phyloP scores from a whole-genome alignment of 2,888 invertebrate species.

The Drepana falcataria region DNA sequence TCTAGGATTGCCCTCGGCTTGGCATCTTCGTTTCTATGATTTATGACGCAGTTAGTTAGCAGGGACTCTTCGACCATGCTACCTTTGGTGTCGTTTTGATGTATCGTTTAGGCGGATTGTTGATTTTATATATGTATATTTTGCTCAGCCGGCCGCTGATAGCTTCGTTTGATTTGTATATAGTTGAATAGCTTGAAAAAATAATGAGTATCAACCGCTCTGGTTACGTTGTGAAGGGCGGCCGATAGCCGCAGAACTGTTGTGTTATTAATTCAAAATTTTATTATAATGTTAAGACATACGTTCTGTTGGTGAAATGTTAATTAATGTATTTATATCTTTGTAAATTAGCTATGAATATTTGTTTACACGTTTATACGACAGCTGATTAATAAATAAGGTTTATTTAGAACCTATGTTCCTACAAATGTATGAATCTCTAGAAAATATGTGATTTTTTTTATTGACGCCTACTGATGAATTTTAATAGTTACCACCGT shows the following conservation, averaged over 20 bases:
- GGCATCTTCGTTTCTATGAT: too few species aligned
- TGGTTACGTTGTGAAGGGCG: slow-evolving; percentile 66
- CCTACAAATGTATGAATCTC: slow-evolving; percentile 46
- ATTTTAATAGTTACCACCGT: background rate
- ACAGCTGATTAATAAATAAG: slow-evolving; percentile 22
- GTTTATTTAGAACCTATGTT: slow-evolving; percentile 34
- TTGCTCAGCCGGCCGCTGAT: background rate
- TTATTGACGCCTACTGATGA: background rate
- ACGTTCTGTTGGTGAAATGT: slow-evolving; percentile 29
- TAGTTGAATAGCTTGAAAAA: slow-evolving; percentile 59
- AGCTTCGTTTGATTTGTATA: slow-evolving; percentile 26
- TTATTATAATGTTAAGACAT: slow-evolving; percentile 53
- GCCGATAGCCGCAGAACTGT: slow-evolving; percentile 44
- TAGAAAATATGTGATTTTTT: slow-evolving; percentile 33
- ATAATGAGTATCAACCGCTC: slow-evolving; percentile 45
- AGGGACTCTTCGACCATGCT: slow-evolving; percentile 2
- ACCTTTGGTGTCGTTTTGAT: slow-evolving; percentile 25
- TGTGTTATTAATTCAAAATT: slow-evolving; percentile 66
- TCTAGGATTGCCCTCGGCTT: too few species aligned
- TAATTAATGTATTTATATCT: slow-evolving; percentile 18
- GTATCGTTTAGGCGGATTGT: slow-evolving; percentile 24
- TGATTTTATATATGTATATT: slow-evolving; percentile 16
- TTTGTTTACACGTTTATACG: slow-evolving; percentile 28
- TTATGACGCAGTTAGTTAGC: too few species aligned
- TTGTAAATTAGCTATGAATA: slow-evolving; percentile 25